These are phyloP conservation scores for Creontiades dilutus DNA, from an alignment of 2,888 invertebrate species.

Conservation along the genomic window DNA sequence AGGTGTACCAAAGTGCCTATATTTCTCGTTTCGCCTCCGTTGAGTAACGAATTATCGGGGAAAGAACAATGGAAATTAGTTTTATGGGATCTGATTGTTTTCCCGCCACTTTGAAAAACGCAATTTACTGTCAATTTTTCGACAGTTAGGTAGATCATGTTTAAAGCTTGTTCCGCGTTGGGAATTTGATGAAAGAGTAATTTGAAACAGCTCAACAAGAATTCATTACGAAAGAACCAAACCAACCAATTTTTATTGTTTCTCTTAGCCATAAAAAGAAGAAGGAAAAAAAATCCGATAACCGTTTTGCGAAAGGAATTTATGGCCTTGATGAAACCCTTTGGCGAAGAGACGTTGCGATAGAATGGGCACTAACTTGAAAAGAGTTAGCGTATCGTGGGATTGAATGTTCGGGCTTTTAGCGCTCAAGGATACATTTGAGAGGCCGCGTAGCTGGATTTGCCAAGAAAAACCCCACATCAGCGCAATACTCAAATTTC, in stretches of 20 bases:
- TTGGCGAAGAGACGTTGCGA: neutral
- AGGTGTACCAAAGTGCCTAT: too few relatives aligned
- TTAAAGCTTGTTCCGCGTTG: too few relatives aligned
- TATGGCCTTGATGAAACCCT: conserved; percentile 4
- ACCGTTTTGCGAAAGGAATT: neutral
- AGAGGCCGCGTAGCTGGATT: neutral
- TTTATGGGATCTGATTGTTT: too few relatives aligned
- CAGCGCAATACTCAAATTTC: neutral
- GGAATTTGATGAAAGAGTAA: too few relatives aligned
- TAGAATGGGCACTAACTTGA: neutral
- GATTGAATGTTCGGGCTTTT: neutral
- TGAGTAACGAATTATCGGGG: too few relatives aligned
- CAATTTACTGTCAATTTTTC: too few relatives aligned
- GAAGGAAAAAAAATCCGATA: neutral
- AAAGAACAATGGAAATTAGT: too few relatives aligned
- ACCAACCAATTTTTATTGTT: neutral
- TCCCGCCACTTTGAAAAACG: too few relatives aligned
- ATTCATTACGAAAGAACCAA: too few relatives aligned
- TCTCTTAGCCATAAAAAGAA: neutral
- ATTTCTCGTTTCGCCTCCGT: too few relatives aligned
- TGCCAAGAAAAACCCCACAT: neutral
- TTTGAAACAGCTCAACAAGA: too few relatives aligned
- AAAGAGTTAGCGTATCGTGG: neutral
- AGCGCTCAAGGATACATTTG: neutral
- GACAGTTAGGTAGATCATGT: too few relatives aligned